phyloP scores from a whole-genome alignment of 2,797 vertebrate species.

The Characodon lateralis region DNA sequence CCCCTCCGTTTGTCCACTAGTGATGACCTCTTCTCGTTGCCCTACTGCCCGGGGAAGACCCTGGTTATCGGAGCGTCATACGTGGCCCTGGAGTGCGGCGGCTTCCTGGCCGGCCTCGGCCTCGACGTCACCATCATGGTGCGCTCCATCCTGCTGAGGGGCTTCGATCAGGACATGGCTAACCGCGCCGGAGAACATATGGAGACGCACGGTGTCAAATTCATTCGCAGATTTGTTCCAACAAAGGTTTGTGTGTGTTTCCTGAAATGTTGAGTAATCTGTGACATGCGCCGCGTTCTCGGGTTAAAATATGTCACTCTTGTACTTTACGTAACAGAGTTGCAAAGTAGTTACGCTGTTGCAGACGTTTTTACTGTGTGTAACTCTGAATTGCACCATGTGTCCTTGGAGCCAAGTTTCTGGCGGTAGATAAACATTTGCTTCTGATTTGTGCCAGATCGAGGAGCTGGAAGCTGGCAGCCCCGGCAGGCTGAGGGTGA shows the following conservation, averaged over 20 bases:
- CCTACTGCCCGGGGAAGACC: constrained; percentile 94
- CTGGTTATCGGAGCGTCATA: constrained; percentile 94
- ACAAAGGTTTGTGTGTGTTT: constrained; percentile 78
- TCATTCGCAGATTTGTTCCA: constrained; percentile 89
- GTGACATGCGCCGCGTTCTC: not conserved
- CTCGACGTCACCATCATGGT: constrained; percentile 95
- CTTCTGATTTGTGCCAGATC: constrained; percentile 77
- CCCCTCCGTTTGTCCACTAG: constrained; percentile 64
- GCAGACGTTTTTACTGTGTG: constrained; percentile 18
- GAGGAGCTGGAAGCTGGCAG: constrained; percentile 89
- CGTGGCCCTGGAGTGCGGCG: constrained; percentile 93
- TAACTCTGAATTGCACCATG: not conserved
- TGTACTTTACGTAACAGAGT: not conserved
- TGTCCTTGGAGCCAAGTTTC: not conserved
- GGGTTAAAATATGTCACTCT: not conserved
- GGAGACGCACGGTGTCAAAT: constrained; percentile 90
- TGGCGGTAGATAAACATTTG: not conserved
- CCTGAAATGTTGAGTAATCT: not conserved
- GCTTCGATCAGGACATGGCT: constrained; percentile 97
- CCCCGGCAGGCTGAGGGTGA: constrained; percentile 91
- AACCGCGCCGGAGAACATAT: constrained; percentile 89
- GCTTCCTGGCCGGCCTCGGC: constrained; percentile 91
- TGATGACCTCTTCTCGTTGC: constrained; percentile 94
- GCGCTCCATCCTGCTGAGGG: constrained; percentile 92
- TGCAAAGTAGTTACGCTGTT: not conserved